A percentile compares a stretch with the other conserved stretches of the same genome.
phyloP scores from a whole-genome alignment of 2,113 vertebrate species.

The Panthera uncia region DNA sequence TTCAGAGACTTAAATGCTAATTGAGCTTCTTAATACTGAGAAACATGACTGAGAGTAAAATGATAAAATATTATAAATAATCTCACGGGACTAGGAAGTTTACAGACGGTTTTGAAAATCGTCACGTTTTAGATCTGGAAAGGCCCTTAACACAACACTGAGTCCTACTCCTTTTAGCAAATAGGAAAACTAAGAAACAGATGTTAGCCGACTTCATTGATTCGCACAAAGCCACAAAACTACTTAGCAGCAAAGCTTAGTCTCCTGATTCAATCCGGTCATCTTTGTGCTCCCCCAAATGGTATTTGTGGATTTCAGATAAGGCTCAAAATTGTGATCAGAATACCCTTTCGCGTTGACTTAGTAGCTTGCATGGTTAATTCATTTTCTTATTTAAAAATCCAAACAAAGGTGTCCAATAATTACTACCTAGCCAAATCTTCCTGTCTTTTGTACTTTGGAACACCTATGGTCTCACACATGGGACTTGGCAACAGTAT shows the following conservation, averaged over 20 bases:
- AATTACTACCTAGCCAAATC: background rate
- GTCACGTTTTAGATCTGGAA: background rate
- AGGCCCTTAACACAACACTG: background rate
- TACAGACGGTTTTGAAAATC: conserved; percentile 23
- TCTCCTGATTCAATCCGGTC: background rate
- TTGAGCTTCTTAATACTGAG: background rate
- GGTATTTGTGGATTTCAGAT: background rate
- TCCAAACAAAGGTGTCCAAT: background rate
- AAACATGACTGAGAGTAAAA: conserved; percentile 15
- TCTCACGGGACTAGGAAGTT: background rate
- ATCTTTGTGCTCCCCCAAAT: background rate
- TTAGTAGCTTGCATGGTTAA: background rate
- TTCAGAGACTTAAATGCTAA: background rate
- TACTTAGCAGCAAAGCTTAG: background rate
- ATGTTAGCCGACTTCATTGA: background rate
- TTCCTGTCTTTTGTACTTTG: background rate
- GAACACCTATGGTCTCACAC: background rate
- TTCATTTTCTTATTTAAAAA: conserved; percentile 25
- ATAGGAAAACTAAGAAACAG: background rate
- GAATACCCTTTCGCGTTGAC: background rate
- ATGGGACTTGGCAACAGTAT: background rate
- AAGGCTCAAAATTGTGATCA: background rate
- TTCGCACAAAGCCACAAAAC: background rate
- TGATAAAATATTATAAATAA: background rate
- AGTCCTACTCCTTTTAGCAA: background rate